A percentile compares a stretch with the other conserved stretches of the same genome.
Evolutionary conservation across 1,140 invertebrate species (phyloP).

Genomic region (Macrotrachela quadricornifera): DNA sequence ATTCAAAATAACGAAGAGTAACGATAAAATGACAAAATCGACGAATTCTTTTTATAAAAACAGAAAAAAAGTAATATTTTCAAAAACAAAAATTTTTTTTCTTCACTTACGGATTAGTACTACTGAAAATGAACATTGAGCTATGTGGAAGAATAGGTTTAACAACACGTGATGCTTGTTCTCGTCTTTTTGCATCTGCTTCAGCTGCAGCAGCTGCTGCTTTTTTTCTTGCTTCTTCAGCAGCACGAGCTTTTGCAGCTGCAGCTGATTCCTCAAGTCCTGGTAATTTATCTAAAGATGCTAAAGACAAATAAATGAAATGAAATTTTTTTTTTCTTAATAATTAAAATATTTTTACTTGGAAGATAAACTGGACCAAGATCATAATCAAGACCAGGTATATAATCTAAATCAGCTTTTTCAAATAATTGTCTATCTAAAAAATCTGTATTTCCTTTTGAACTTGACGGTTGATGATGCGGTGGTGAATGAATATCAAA

Average conservation of each 20-base stretch:
- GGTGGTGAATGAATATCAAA: too few species aligned
- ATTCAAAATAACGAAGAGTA: constrained; percentile 92
- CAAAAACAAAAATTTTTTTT: neutral
- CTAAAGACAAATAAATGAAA: neutral
- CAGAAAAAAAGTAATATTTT: constrained; percentile 13
- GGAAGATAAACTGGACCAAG: constrained; percentile 1
- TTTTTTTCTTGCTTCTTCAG: neutral
- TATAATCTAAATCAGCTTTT: constrained; percentile 9
- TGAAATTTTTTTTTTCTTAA: neutral
- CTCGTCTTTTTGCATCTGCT: neutral
- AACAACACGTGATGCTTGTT: constrained; percentile 27
- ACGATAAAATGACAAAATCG: constrained; percentile 65
- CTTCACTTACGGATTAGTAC: constrained; percentile 82
- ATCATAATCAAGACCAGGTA: constrained; percentile 9
- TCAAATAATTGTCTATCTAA: neutral
- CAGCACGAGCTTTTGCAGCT: neutral
- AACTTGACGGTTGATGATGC: too few species aligned
- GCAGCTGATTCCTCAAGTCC: neutral
- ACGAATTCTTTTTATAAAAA: constrained; percentile 21
- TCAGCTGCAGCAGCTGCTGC: neutral
- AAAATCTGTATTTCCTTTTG: too few species aligned
- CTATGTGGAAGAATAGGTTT: constrained; percentile 99
- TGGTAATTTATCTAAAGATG: neutral
- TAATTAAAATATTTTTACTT: neutral
- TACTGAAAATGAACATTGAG: constrained; percentile 97